Evolutionary conservation across 1,140 invertebrate species (phyloP).

Genomic region (Choristoneura fumiferana): DNA sequence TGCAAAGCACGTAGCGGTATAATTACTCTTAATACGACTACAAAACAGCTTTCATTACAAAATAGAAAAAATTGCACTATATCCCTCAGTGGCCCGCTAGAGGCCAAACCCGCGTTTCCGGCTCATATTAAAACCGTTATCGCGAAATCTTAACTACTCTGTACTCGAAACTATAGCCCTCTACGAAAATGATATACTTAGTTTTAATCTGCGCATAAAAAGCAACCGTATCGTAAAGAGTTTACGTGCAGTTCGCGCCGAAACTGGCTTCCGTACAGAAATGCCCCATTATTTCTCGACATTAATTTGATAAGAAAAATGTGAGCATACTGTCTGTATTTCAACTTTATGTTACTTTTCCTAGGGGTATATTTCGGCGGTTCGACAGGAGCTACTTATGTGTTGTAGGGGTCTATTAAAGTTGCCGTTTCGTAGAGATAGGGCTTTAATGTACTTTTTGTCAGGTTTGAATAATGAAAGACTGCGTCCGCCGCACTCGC

Average conservation of each 20-base stretch:
- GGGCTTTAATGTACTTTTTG: slow-evolving; percentile 16
- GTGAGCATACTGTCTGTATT: slow-evolving; percentile 25
- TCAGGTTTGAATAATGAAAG: slow-evolving; percentile 7
- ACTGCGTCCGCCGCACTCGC: not conserved
- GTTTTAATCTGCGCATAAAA: slow-evolving; percentile 38
- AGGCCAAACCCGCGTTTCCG: slow-evolving; percentile 59
- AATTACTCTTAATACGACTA: slow-evolving; percentile 16
- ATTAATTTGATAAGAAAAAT: slow-evolving; percentile 72
- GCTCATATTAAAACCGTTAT: slow-evolving; percentile 75
- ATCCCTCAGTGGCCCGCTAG: slow-evolving; percentile 53
- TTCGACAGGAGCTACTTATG: not conserved
- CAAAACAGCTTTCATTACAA: slow-evolving; percentile 7
- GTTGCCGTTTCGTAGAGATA: slow-evolving; percentile 16
- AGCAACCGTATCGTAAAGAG: slow-evolving; percentile 27
- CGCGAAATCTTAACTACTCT: slow-evolving; percentile 70
- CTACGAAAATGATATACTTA: slow-evolving; percentile 68
- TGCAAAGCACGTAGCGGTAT: not conserved
- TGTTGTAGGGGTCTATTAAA: slow-evolving; percentile 18
- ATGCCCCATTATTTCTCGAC: slow-evolving; percentile 61
- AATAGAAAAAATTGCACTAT: slow-evolving; percentile 54
- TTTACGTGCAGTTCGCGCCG: slow-evolving; percentile 31
- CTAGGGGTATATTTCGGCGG: slow-evolving; percentile 11
- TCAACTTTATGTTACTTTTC: slow-evolving; percentile 8
- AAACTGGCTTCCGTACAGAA: slow-evolving; percentile 22
- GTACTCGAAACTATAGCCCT: slow-evolving; percentile 68